phyloP scores from a whole-genome alignment of 2,797 vertebrate species.

The Ptychobarbus kaznakovi region DNA sequence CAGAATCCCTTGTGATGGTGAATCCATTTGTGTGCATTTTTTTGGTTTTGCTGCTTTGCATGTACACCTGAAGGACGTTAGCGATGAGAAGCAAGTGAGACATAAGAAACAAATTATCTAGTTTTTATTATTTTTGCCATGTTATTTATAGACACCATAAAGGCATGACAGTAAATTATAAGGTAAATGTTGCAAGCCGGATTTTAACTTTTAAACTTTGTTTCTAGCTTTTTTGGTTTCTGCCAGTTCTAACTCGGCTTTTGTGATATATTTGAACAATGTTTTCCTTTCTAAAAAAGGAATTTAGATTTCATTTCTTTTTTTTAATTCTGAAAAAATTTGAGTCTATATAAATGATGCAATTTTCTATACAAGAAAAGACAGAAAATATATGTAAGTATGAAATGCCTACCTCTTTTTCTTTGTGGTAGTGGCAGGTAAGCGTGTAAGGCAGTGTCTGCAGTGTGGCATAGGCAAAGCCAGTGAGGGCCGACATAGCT shows the following conservation, averaged over 20 bases:
- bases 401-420: constrained; percentile 73
- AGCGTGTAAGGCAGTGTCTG: constrained; percentile 84
- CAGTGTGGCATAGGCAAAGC: constrained; percentile 81
- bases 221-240: background rate
- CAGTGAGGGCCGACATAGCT: constrained; percentile 80
- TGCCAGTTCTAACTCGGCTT: background rate
- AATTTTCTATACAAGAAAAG: background rate
- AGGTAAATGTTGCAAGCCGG: background rate
- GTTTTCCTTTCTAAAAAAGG: too few relatives aligned
- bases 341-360: background rate
- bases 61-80: constrained; percentile 71
- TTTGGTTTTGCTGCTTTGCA: constrained; percentile 77
- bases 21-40: constrained; percentile 66
- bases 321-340: too few relatives aligned
- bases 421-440: constrained; percentile 83
- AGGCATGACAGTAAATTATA: background rate
- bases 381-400: background rate
- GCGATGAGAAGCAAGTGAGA: constrained; percentile 6
- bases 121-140: constrained; percentile 2
- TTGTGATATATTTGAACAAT: background rate
- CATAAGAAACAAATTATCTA: background rate
- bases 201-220: background rate
- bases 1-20: constrained; percentile 68
- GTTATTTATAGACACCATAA: background rate
- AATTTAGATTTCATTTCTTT: too few relatives aligned